These are phyloP conservation scores for Tridacna gigas DNA, from an alignment of 2,888 invertebrate species.

Conservation along the genomic window DNA sequence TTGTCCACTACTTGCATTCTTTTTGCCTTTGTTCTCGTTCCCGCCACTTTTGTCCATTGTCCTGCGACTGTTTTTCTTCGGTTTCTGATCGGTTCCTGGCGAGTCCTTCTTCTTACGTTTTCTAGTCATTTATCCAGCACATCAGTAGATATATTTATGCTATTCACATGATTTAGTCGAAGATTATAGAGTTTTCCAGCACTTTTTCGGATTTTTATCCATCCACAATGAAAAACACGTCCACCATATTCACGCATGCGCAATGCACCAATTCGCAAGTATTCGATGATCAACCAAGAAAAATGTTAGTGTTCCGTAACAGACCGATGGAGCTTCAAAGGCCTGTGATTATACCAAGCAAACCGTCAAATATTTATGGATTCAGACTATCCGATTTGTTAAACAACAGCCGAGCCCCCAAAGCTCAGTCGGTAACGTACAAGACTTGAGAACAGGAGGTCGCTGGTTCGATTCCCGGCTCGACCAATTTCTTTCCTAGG, in stretches of 20 bases:
- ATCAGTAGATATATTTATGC: not conserved
- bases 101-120: conserved; percentile 5
- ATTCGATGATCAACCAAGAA: too few species aligned
- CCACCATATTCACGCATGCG: conserved; percentile 2
- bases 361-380: too few species aligned
- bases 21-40: not conserved
- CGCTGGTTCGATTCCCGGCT: too few species aligned
- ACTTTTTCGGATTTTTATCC: not conserved
- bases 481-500: too few species aligned
- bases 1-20: not conserved
- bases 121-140: not conserved
- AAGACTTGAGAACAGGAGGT: too few species aligned
- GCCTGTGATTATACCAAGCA: too few species aligned
- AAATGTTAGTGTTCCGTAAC: too few species aligned
- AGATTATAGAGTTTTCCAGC: not conserved
- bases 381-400: too few species aligned
- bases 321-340: too few species aligned
- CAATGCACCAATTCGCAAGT: too few species aligned
- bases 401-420: too few species aligned
- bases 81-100: not conserved
- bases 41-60: conserved; percentile 14
- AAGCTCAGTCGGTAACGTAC: too few species aligned
- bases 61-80: not conserved
- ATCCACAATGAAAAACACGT: not conserved
- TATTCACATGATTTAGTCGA: not conserved